Conservation (phyloP, 92 coral and sea anemone species). For the Palythoa grandis region DNA sequence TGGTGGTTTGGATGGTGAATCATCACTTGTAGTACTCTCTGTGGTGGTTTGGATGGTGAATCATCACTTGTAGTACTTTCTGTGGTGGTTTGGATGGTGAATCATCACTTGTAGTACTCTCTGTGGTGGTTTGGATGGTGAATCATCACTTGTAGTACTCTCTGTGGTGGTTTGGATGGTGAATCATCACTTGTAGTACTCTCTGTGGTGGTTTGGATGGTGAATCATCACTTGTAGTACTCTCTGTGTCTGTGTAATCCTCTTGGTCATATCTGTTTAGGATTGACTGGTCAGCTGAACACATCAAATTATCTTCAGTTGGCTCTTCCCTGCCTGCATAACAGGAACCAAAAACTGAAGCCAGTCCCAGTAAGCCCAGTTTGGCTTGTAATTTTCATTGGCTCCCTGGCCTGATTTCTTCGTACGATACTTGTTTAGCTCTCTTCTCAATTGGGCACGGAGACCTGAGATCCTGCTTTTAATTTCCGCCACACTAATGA, state of each 20-base stretch:
- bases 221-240: neutral
- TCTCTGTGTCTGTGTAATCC: neutral
- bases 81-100: no score
- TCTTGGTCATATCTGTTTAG: neutral
- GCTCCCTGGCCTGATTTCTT: conserved; percentile 55
- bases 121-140: no score
- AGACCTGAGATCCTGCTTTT: conserved; percentile 19
- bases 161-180: no score
- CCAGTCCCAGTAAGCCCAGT: conserved; percentile 63
- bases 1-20: no score
- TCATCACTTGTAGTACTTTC: no score
- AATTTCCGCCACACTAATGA: conserved; percentile 32
- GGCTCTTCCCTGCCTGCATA: conserved; percentile 59
- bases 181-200: no score
- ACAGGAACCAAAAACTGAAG: conserved; percentile 60
- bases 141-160: no score
- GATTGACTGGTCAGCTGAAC: neutral
- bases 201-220: no score
- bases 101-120: no score
- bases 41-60: no score
- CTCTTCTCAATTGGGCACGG: conserved; percentile 49
- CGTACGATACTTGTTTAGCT: conserved; percentile 23
- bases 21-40: no score
- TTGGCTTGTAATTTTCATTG: conserved; percentile 40
- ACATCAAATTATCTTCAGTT: conserved; percentile 28